Evolutionary conservation across 35 echinoderm and acorn worm genomes (phyloP).

Genomic region (Eucidaris tribuloides): DNA sequence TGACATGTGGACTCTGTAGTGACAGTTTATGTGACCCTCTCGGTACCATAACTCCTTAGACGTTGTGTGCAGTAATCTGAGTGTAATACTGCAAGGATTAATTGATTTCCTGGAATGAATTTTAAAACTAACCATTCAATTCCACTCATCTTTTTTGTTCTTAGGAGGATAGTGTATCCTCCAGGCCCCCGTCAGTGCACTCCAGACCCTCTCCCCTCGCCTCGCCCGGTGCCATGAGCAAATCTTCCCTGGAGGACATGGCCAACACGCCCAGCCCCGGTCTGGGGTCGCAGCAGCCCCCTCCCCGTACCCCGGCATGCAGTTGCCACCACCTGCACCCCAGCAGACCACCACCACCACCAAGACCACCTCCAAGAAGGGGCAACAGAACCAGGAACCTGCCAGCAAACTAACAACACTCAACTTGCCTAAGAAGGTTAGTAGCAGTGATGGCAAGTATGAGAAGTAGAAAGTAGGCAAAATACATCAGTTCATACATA

Average conservation of each 20-base stretch:
- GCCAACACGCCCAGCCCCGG: conserved; percentile 59
- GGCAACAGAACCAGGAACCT: neutral
- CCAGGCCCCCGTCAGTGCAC: conserved; percentile 12
- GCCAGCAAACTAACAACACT: conserved; percentile 11
- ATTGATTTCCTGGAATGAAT: no score
- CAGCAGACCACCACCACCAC: neutral
- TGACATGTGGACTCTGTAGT: no score
- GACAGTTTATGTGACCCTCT: no score
- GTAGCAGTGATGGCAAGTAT: no score
- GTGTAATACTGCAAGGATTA: no score
- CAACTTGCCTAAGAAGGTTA: conserved; percentile 21
- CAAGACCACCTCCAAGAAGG: neutral
- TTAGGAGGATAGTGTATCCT: conserved; percentile 8
- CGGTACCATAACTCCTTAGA: no score
- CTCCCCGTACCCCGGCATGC: conserved; percentile 25
- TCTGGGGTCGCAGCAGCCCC: conserved; percentile 1
- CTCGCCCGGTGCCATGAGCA: conserved; percentile 85
- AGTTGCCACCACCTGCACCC: neutral
- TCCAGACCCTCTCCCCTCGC: conserved; percentile 69
- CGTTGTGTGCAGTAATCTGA: no score
- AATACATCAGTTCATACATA: no score
- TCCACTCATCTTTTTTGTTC: no score
- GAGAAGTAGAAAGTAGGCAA: no score
- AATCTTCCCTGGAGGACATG: conserved; percentile 83
- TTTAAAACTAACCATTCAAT: no score